Conservation (phyloP, 2,797 vertebrate species). For the Pseudomugil gertrudae region DNA sequence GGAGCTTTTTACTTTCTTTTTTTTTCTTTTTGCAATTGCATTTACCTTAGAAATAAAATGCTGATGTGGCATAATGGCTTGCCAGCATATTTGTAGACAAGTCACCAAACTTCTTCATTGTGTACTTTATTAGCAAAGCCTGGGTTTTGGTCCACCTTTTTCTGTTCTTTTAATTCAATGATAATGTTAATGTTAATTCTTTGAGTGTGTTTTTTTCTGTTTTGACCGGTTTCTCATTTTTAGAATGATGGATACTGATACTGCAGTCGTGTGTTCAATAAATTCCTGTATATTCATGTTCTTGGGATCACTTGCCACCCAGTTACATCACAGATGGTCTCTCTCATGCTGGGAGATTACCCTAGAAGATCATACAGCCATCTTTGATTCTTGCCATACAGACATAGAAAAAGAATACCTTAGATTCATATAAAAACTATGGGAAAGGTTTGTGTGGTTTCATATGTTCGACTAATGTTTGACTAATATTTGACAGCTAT, state of each 20-base stretch:
- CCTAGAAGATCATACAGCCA: neutral
- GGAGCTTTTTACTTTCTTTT: neutral
- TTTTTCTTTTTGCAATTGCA: neutral
- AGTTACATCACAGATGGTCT: neutral
- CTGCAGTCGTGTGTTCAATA: neutral
- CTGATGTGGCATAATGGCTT: neutral
- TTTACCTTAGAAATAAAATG: neutral
- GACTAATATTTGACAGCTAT: conserved; percentile 31
- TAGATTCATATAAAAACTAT: neutral
- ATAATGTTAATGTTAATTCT: neutral
- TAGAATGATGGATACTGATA: neutral
- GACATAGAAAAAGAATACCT: neutral
- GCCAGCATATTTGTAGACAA: neutral
- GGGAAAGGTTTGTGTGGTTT: neutral
- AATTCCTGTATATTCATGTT: neutral
- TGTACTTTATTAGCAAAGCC: neutral
- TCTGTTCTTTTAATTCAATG: neutral
- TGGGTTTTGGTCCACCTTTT: neutral
- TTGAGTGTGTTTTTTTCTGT: neutral
- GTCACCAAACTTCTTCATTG: neutral
- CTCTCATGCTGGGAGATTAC: neutral
- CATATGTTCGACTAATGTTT: conserved; percentile 4
- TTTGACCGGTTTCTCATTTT: neutral
- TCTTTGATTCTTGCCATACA: neutral
- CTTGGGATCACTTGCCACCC: neutral